Evolutionary conservation across 2,797 vertebrate species (phyloP).

Genomic region (Discoglossus pictus): DNA sequence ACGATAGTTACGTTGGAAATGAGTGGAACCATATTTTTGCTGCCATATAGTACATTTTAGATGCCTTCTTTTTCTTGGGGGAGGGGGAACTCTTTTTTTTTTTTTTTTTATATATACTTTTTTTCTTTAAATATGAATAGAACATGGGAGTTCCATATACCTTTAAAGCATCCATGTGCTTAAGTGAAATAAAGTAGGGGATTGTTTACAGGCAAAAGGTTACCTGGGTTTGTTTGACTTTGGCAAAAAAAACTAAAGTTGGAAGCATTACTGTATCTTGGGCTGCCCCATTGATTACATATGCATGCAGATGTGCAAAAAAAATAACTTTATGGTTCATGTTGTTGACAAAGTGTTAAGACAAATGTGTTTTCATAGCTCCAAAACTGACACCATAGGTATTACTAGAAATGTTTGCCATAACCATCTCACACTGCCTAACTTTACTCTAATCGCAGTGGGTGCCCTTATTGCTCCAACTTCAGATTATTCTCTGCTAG

Average conservation of each 20-base stretch:
- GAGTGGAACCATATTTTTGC: too few species aligned
- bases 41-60: too few species aligned
- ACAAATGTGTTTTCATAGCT: slow-evolving; percentile 36
- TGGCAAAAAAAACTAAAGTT: slow-evolving; percentile 88
- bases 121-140: too few species aligned
- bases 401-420: slow-evolving; percentile 35
- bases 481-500: slow-evolving; percentile 32
- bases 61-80: too few species aligned
- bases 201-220: slow-evolving; percentile 87
- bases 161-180: slow-evolving; percentile 65
- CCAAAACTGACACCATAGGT: slow-evolving; percentile 23
- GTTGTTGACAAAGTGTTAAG: slow-evolving; percentile 28
- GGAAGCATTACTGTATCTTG: slow-evolving; percentile 70
- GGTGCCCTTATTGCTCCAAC: slow-evolving; percentile 33
- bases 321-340: slow-evolving; percentile 27
- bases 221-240: slow-evolving; percentile 85
- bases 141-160: too few species aligned
- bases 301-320: slow-evolving; percentile 42
- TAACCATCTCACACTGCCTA: slow-evolving; percentile 38
- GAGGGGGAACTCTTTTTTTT: too few species aligned
- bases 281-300: slow-evolving; percentile 40
- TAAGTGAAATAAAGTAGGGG: slow-evolving; percentile 60
- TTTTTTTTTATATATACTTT: too few species aligned
- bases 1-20: too few species aligned
- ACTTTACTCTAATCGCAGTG: slow-evolving; percentile 27